phyloP scores from a whole-genome alignment of 2,797 vertebrate genomes.

The Megaceryle alcyon region DNA sequence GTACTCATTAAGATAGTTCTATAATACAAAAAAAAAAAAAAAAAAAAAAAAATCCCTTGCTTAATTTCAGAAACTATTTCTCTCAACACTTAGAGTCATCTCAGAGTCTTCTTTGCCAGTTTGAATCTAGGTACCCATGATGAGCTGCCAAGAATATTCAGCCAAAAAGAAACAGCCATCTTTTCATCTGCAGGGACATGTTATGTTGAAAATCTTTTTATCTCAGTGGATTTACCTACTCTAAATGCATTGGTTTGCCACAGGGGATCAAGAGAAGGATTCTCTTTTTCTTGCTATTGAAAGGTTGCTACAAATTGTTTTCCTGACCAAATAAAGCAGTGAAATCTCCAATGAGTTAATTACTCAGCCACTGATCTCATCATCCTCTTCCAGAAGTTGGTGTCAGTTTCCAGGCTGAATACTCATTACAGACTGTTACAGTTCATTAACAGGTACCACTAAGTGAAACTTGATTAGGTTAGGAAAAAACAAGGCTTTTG shows the following conservation, averaged over 20 bases:
- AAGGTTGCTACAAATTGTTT: not conserved
- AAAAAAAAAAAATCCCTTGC: not conserved
- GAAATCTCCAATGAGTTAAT: not conserved
- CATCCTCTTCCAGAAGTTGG: not conserved
- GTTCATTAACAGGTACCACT: not conserved
- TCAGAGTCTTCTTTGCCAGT: not conserved
- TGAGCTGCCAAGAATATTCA: not conserved
- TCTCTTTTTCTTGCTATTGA: not conserved
- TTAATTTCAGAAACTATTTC: not conserved
- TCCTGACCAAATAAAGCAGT: not conserved
- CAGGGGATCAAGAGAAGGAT: not conserved
- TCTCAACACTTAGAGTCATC: not conserved
- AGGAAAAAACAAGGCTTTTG: not conserved
- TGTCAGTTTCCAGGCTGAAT: not conserved
- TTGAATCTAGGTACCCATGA: not conserved
- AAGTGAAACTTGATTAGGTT: not conserved
- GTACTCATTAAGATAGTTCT: not conserved
- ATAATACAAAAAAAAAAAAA: not conserved
- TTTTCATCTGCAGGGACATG: not conserved
- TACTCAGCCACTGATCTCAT: not conserved
- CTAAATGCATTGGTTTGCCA: not conserved
- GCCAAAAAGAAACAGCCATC: not conserved
- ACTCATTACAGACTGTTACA: not conserved
- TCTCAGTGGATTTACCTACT: not conserved
- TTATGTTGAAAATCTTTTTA: not conserved